phyloP scores from a whole-genome alignment of 2,888 invertebrate genomes.

The Melieria omissa region DNA sequence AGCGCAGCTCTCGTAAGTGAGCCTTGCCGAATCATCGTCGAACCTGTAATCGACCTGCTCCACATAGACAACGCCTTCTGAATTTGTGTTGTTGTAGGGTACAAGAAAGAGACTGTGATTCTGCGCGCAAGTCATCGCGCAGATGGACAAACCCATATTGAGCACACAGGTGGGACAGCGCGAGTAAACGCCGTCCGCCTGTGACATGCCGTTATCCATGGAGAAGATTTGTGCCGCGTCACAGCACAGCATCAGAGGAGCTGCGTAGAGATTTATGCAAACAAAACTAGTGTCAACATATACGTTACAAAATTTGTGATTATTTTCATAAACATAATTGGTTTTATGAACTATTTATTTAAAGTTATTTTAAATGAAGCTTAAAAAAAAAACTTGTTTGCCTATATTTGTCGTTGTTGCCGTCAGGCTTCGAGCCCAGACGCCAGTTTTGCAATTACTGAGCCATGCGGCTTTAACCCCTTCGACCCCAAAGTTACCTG shows the following conservation, averaged over 20 bases:
- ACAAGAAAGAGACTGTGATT: constrained; percentile 74
- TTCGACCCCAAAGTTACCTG: no score
- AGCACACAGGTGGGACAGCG: constrained; percentile 84
- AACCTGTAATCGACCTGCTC: constrained; percentile 69
- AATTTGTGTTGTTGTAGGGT: constrained; percentile 37
- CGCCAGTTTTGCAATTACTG: no score
- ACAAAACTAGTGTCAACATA: no score
- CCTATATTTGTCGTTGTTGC: no score
- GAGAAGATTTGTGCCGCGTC: constrained; percentile 68
- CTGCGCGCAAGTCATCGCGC: constrained; percentile 83
- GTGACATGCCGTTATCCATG: constrained; percentile 70
- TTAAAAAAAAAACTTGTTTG: no score
- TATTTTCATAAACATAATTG: no score
- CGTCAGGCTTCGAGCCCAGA: no score
- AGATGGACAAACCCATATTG: constrained; percentile 82
- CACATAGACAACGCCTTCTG: constrained; percentile 62
- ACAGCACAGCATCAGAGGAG: constrained; percentile 73
- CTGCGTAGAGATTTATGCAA: constrained; percentile 48
- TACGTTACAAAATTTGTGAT: no score
- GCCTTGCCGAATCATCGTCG: constrained; percentile 72
- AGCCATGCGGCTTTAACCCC: no score
- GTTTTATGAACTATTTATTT: no score
- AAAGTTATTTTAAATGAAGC: no score
- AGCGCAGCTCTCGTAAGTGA: constrained; percentile 81
- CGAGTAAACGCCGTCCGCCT: constrained; percentile 77